Base-by-base conservation (phyloP, 1,140 invertebrate genomes). In the Arctopsyche grandis region DNA sequence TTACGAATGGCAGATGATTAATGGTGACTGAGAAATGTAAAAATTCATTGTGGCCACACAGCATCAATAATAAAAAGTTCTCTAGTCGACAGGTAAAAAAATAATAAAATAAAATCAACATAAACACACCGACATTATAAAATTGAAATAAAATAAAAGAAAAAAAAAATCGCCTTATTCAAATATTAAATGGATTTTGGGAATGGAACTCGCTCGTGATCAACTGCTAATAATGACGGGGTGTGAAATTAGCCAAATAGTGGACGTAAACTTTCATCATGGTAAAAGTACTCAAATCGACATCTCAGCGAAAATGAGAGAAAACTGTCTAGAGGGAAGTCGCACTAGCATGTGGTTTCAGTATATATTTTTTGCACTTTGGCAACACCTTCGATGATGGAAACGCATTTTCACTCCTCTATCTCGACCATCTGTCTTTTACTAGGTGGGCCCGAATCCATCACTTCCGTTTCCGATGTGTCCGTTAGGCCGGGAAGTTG, bases 401-500 rank as follows among this genome's bases (percentile, higher is more conserved):
- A 12, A 44, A 24, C 38, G 43, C 58, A 9, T 74, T 19, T 56
- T 82, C 77, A 82, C 77, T 80, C 81, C 48, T 82, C 81, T 0
- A 82, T 77, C 10, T 80, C 81, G 12, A 82, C 77, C 81, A 82
- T 80, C 69, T 80, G 79, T 79, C 87, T 84, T 84, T 91, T 91
- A 43, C 86, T 84, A 70, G 89, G 89, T 0, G 90, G 89, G 9
- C 86, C 86, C 19, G 75, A 74, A 44, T 93, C 92, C 16, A 88
- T 66, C 0, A 79, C 43, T 21, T 88, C 88, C 3, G 85, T 85
- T 63, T 88, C 87, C 0, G 87, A 84, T 0, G 86, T 83, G 43
- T 93, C 92, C 80, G 92, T 92, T 70, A 93, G 87, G 9, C 92
- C 92, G 48, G 93, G 93, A 77, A 93, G 87, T 85, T 93, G 91